Evolutionary conservation across 2,888 invertebrate genomes (phyloP).

Genomic region (Synergus umbraculus): DNA sequence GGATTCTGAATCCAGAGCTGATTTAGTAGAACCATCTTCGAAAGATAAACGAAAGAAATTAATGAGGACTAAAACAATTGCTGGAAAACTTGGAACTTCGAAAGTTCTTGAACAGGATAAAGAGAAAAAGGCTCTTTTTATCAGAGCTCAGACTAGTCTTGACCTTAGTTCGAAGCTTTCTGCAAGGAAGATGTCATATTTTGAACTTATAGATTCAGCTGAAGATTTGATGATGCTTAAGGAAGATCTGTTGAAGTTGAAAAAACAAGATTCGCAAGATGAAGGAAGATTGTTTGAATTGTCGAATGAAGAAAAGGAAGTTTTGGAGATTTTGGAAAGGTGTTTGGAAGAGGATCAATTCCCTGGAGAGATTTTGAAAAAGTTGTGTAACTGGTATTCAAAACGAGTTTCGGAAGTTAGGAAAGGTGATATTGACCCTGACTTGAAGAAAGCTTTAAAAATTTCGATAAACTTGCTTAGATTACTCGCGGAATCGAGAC

Average conservation of each 20-base stretch:
- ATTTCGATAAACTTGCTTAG: slow-evolving; percentile 62
- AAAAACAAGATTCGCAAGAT: not conserved
- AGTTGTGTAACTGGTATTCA: slow-evolving; percentile 62
- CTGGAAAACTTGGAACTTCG: slow-evolving; percentile 33
- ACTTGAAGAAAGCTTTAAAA: slow-evolving; percentile 51
- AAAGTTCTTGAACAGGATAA: not conserved
- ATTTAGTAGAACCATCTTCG: not conserved
- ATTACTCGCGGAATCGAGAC: slow-evolving; percentile 68
- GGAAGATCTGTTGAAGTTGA: not conserved
- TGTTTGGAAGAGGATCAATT: slow-evolving; percentile 47
- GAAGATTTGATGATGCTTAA: not conserved
- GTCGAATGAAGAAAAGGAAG: slow-evolving; percentile 40
- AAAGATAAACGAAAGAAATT: slow-evolving; percentile 39
- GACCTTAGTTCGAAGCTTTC: slow-evolving; percentile 24
- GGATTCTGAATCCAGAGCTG: slow-evolving; percentile 40
- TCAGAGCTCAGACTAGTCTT: slow-evolving; percentile 51
- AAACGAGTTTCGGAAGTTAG: slow-evolving; percentile 44
- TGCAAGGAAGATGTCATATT: not conserved
- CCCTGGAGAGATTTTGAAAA: slow-evolving; percentile 54
- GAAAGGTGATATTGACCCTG: slow-evolving; percentile 32
- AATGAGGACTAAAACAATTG: slow-evolving; percentile 51
- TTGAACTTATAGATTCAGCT: not conserved
- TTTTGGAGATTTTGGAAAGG: slow-evolving; percentile 52
- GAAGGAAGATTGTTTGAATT: not conserved
- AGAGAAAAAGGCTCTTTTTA: slow-evolving; percentile 42